Evolutionary conservation across 2,113 vertebrate species (phyloP).

Genomic region (Sinocyclocheilus grahami): DNA sequence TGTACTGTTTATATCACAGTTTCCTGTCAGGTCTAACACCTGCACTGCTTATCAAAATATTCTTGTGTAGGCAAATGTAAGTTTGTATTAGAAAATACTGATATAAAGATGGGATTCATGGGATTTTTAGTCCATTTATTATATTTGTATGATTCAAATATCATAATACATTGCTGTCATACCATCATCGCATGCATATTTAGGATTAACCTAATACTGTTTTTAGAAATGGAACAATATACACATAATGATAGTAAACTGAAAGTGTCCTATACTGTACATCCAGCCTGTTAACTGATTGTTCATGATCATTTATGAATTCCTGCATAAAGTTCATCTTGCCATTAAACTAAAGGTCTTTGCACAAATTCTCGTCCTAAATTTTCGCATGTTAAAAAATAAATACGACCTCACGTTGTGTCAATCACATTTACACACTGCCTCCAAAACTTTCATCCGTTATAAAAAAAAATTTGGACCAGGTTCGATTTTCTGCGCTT

Average conservation of each 20-base stretch:
- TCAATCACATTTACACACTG: too few species aligned
- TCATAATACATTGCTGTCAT: neutral
- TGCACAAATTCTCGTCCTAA: too few species aligned
- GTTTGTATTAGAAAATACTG: neutral
- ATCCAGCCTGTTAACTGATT: neutral
- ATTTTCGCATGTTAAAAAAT: too few species aligned
- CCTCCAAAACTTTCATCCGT: too few species aligned
- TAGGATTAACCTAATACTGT: neutral
- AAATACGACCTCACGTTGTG: too few species aligned
- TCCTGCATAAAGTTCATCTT: neutral
- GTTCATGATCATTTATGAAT: neutral
- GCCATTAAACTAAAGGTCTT: neutral
- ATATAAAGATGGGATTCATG: neutral
- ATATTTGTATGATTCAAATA: neutral
- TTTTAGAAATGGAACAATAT: neutral
- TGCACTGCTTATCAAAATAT: neutral
- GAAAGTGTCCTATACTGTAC: neutral
- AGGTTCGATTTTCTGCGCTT: too few species aligned
- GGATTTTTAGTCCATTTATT: neutral
- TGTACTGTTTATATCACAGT: slow-evolving; percentile 18
- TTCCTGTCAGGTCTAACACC: neutral
- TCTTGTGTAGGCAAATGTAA: neutral
- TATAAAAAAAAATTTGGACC: too few species aligned
- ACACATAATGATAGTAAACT: neutral
- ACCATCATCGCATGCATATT: neutral